A percentile compares a stretch with the other conserved stretches of the same genome.
phyloP scores from a whole-genome alignment of 2,113 vertebrate genomes.

The Coreoperca whiteheadi region DNA sequence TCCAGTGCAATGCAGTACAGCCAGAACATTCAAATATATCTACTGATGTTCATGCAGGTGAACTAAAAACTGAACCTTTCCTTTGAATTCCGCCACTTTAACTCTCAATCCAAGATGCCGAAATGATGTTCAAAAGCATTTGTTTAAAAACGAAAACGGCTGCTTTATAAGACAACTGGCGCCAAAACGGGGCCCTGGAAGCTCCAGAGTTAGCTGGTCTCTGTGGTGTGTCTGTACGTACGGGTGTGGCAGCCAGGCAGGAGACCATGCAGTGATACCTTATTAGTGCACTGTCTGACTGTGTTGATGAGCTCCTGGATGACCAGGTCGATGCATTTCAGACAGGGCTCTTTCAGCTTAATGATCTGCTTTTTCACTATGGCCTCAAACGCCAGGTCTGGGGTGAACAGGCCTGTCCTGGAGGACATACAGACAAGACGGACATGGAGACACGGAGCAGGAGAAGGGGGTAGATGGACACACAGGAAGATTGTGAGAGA shows the following conservation, averaged over 20 bases:
- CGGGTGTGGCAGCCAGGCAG: slow-evolving; percentile 42
- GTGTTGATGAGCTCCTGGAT: slow-evolving; percentile 98
- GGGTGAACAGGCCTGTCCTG: slow-evolving; percentile 99
- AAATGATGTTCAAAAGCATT: background rate
- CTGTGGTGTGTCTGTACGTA: slow-evolving; percentile 44
- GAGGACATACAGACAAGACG: slow-evolving; percentile 73
- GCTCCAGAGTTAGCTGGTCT: slow-evolving; percentile 18
- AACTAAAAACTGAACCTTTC: slow-evolving; percentile 9
- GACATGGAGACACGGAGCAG: slow-evolving; percentile 61
- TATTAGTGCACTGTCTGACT: slow-evolving; percentile 95
- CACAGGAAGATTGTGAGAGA: slow-evolving; percentile 22
- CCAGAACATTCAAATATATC: background rate
- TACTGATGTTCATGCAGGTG: background rate
- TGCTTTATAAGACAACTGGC: background rate
- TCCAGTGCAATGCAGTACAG: slow-evolving; percentile 40
- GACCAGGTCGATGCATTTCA: slow-evolving; percentile 98
- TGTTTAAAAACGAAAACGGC: background rate
- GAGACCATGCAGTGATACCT: slow-evolving; percentile 87
- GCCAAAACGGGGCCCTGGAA: slow-evolving; percentile 24
- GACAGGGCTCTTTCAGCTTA: slow-evolving; percentile 98
- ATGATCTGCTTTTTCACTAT: slow-evolving; percentile 99
- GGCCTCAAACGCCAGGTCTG: slow-evolving; percentile 98
- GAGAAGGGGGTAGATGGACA: slow-evolving; percentile 21
- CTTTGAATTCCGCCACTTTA: slow-evolving; percentile 3
- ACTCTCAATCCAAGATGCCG: background rate